Conservation (phyloP, 2,113 vertebrate species). For the Acrocephalus kingi region DNA sequence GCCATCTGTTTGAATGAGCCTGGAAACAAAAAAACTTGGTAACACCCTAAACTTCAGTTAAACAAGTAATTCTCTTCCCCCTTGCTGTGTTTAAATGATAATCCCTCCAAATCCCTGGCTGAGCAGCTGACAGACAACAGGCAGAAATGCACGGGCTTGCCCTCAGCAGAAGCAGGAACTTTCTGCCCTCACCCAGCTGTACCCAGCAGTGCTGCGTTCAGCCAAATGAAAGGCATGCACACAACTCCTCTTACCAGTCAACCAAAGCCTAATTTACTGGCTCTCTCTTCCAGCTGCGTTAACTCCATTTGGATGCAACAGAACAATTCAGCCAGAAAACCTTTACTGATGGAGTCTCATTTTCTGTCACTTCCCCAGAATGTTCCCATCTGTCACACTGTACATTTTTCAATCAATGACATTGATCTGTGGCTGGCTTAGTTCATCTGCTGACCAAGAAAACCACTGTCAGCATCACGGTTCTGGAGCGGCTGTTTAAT, state of each 20-base stretch:
- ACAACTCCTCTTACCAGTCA: background rate
- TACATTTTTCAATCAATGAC: background rate
- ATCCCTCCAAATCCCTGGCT: background rate
- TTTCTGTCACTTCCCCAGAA: background rate
- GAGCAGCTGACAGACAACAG: background rate
- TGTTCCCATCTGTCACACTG: background rate
- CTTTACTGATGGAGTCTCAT: background rate
- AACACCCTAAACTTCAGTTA: background rate
- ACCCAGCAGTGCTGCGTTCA: background rate
- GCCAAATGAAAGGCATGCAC: rapidly evolving
- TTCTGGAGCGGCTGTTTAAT: background rate
- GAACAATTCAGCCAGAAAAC: background rate
- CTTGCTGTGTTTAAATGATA: background rate
- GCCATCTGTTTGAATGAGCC: background rate
- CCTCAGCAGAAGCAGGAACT: background rate
- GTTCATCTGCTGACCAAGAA: background rate
- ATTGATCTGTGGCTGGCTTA: background rate
- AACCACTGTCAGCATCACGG: background rate
- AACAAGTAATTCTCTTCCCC: background rate
- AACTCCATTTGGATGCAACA: background rate
- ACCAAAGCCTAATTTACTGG: background rate
- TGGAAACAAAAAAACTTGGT: background rate
- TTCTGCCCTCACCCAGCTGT: background rate
- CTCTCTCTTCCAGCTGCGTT: background rate
- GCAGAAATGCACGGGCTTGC: background rate